phyloP scores from a whole-genome alignment of 2,888 invertebrate species.

The Piscicola geometra region DNA sequence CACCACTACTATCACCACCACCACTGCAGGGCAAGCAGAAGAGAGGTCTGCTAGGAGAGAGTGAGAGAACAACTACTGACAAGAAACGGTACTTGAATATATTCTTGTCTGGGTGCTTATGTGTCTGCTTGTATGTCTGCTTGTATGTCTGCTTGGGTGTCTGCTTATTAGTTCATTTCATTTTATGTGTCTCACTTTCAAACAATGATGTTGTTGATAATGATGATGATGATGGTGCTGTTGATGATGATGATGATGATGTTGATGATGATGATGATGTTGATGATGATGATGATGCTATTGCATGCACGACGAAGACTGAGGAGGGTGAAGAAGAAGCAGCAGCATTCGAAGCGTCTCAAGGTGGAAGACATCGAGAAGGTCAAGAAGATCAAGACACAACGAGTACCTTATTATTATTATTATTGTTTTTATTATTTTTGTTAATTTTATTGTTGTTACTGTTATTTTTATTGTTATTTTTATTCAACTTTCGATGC shows the following conservation, averaged over 20 bases:
- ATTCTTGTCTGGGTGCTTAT: too few species aligned
- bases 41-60: neutral
- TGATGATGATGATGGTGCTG: neutral
- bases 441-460: too few species aligned
- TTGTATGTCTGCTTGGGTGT: neutral
- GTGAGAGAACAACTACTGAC: slow-evolving; percentile 10
- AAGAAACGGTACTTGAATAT: neutral
- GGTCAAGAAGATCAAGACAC: slow-evolving; percentile 28
- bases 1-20: too few species aligned
- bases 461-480: neutral
- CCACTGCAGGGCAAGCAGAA: neutral
- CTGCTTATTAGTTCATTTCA: neutral
- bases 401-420: slow-evolving; percentile 7
- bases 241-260: neutral
- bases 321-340: slow-evolving; percentile 57
- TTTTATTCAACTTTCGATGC: neutral
- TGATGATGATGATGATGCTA: too few species aligned
- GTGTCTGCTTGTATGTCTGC: too few species aligned
- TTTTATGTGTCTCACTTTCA: neutral
- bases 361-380: slow-evolving; percentile 48
- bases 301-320: neutral
- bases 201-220: too few species aligned
- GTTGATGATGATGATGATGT: neutral
- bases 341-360: slow-evolving; percentile 59
- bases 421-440: too few species aligned